A percentile compares a stretch with the other conserved stretches of the same genome.
Conservation (phyloP, 1,140 invertebrate genomes). For the Leptinotarsa defecta region DNA sequence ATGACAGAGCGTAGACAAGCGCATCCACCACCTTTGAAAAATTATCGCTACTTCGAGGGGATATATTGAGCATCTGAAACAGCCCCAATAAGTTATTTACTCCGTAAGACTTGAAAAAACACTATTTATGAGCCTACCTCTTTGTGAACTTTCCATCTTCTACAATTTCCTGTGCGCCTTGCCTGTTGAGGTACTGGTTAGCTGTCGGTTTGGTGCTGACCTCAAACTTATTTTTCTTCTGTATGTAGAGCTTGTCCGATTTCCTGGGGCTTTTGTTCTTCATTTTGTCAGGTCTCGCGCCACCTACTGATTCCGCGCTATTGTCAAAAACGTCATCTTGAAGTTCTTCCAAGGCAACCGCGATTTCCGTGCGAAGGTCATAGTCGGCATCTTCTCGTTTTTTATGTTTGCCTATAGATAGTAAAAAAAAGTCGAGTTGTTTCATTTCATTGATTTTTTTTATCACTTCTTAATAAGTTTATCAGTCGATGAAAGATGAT, state of each 20-base stretch:
- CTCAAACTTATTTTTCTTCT: constrained; percentile 54
- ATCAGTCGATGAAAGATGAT: not conserved
- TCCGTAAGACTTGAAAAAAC: not conserved
- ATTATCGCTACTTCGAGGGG: constrained; percentile 49
- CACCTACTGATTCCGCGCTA: constrained; percentile 36
- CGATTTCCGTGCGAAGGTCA: constrained; percentile 51
- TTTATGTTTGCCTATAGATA: constrained; percentile 43
- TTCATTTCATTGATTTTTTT: no score
- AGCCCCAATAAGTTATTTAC: no score
- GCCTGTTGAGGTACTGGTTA: constrained; percentile 33
- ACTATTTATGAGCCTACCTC: constrained; percentile 28
- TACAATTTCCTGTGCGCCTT: constrained; percentile 39
- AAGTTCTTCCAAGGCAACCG: constrained; percentile 53
- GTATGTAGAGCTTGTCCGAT: constrained; percentile 52
- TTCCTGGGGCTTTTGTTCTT: constrained; percentile 48
- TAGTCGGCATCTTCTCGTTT: constrained; percentile 51
- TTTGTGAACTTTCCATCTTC: constrained; percentile 38
- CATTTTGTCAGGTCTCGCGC: constrained; percentile 43
- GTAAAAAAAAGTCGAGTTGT: no score
- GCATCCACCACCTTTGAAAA: constrained; percentile 52
- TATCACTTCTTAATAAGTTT: no score
- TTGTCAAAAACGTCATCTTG: constrained; percentile 56
- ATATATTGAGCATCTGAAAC: constrained; percentile 31
- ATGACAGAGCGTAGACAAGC: constrained; percentile 51
- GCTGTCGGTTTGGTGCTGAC: constrained; percentile 33